These are phyloP conservation scores for Chironomus riparius DNA, from an alignment of 2,888 invertebrate genomes.

Conservation along the genomic window DNA sequence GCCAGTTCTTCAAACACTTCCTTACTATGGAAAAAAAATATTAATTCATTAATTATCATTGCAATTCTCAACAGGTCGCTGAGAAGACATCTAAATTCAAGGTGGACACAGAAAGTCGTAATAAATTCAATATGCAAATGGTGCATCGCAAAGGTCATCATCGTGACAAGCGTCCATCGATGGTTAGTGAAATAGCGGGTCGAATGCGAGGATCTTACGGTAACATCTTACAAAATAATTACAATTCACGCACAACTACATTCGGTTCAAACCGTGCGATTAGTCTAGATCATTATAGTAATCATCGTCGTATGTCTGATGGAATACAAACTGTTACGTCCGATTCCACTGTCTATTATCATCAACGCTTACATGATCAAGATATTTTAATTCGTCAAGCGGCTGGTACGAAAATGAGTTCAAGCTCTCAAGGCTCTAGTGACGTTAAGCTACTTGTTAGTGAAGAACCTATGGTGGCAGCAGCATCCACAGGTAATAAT, in stretches of 20 bases:
- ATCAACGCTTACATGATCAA: slow-evolving; percentile 38
- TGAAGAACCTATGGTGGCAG: neutral
- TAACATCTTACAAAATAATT: slow-evolving; percentile 41
- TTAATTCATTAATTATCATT: neutral
- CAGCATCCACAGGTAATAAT: neutral
- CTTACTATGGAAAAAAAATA: too few relatives aligned
- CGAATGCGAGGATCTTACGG: slow-evolving; percentile 42
- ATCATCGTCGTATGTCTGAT: slow-evolving; percentile 41
- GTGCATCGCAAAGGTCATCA: slow-evolving; percentile 44
- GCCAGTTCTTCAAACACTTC: too few relatives aligned
- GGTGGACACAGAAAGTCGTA: slow-evolving; percentile 59
- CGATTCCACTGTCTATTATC: slow-evolving; percentile 42
- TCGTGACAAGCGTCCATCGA: slow-evolving; percentile 49
- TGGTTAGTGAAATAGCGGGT: slow-evolving; percentile 42
- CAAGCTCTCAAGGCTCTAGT: neutral
- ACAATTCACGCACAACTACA: slow-evolving; percentile 36
- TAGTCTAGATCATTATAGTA: slow-evolving; percentile 42
- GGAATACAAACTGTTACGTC: slow-evolving; percentile 42
- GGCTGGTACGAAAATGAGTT: neutral
- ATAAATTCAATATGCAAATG: slow-evolving; percentile 42
- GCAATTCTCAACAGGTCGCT: slow-evolving; percentile 41
- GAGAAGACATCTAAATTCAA: slow-evolving; percentile 68
- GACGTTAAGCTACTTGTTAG: slow-evolving; percentile 10
- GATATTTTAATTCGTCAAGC: slow-evolving; percentile 26
- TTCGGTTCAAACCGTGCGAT: slow-evolving; percentile 43